Conservation (phyloP, 2,113 vertebrate species). For the Erinaceus europaeus region DNA sequence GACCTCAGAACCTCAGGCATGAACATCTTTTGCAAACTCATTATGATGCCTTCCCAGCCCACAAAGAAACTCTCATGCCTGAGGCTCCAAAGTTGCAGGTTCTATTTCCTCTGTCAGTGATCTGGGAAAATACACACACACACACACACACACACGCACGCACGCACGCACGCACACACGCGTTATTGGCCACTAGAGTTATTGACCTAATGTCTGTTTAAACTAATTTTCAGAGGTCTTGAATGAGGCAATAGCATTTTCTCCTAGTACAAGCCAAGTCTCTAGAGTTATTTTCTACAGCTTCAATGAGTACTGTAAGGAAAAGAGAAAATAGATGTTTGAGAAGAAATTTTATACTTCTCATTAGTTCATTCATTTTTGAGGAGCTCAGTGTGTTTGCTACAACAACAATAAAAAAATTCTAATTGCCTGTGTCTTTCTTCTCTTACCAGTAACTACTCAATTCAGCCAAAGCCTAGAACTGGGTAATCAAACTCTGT, state of each 20-base stretch:
- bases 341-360: constrained; percentile 55
- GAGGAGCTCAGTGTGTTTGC: constrained; percentile 36
- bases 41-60: no score
- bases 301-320: constrained; percentile 33
- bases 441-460: constrained; percentile 65
- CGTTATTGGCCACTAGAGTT: constrained; percentile 22
- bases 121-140: no score
- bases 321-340: constrained; percentile 68
- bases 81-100: no score
- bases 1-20: no score
- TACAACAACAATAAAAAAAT: no score
- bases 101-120: no score
- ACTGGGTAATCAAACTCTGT: constrained; percentile 67
- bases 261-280: not conserved
- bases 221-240: constrained; percentile 41
- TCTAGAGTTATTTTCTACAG: constrained; percentile 30
- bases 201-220: constrained; percentile 46
- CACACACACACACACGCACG: no score
- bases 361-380: constrained; percentile 46
- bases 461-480: constrained; percentile 52
- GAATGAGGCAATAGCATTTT: constrained; percentile 43
- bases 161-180: no score
- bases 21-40: no score
- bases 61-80: no score
- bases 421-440: constrained; percentile 57